A percentile compares a stretch with the other conserved stretches of the same genome.
Conservation (phyloP, 1,140 invertebrate species). For the Dendrolimus punctatus region DNA sequence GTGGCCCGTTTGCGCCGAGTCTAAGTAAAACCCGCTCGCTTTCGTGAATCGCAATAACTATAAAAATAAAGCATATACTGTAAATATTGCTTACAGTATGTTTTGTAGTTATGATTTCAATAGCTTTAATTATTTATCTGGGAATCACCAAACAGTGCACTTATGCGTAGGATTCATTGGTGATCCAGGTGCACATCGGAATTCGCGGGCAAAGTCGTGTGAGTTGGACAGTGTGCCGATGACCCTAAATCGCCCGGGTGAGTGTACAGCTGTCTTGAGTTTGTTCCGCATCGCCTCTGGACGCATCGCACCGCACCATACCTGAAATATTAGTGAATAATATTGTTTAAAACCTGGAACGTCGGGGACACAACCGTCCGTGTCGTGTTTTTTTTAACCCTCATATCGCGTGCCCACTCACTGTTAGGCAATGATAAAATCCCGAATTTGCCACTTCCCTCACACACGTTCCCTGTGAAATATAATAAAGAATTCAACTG, state of each 20-base stretch:
- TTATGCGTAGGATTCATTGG: constrained; percentile 94
- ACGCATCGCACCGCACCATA: constrained; percentile 98
- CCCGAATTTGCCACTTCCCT: too few species aligned
- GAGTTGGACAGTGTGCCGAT: constrained; percentile 95
- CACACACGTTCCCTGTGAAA: too few species aligned
- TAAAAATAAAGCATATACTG: background rate
- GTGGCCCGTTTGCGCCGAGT: too few species aligned
- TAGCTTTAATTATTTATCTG: background rate
- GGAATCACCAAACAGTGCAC: constrained; percentile 91
- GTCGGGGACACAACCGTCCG: too few species aligned
- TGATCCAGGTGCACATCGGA: constrained; percentile 82
- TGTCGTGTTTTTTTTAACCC: too few species aligned
- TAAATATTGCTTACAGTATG: background rate
- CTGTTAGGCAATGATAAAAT: too few species aligned
- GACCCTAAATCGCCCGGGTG: constrained; percentile 93
- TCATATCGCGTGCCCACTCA: too few species aligned
- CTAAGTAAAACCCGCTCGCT: too few species aligned
- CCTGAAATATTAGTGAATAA: constrained; percentile 68
- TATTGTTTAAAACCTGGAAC: background rate
- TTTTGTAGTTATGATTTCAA: too few species aligned
- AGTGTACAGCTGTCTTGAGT: constrained; percentile 95
- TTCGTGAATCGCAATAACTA: too few species aligned
- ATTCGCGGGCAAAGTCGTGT: constrained; percentile 90
- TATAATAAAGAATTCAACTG: too few species aligned
- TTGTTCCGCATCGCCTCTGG: constrained; percentile 96